Evolutionary conservation across 2,888 invertebrate species (phyloP), one percentile per base, ranked within the genome.

Genomic region (Agrochola macilenta): DNA sequence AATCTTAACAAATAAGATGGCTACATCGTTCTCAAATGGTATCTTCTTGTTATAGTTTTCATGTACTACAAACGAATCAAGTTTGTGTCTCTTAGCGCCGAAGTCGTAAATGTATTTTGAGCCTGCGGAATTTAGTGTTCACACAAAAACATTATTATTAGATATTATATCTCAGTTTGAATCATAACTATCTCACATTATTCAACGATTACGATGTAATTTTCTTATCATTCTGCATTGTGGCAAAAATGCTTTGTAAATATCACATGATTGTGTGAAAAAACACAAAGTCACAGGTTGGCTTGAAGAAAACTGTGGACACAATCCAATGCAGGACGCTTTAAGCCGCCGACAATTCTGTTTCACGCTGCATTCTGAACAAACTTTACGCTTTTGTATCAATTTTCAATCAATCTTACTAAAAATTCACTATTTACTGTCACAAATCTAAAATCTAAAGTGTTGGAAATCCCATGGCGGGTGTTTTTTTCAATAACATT

Each of bases 11-110:
- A 94, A 94, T 52, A 95, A 26, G 5, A 95, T 20, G 0, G 94
- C 96, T 76, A 96, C 92, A 63, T 96, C 95, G 63, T 92, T 92
- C 17, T 92, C 89, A 76, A 95, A 95, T 20, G 85, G 84, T 17
- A 90, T 85, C 0, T 81, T 81, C 73, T 88, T 90, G 73, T 91
- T 93, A 66, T 95, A 96, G 49, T 93, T 84, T 57, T 91, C 83
- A 68, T 96, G 95, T 4, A 90, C 76, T 4, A 91, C 88, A 52
- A 90, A 87, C 8, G 88, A 81, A 17, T 72, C 58, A 5, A 94
- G 90, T 17, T 83, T 78, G 46, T 92, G 89, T 39, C 83, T 80
- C 14, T 87, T 81, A 4, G 93, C 92, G 1, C 87, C 87, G 30
- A 89, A 83, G 74, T 94, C 94, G 75, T 93, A 90, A 17, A 91